phyloP scores from a whole-genome alignment of 2,797 vertebrate genomes.

The Loris lydekkerianus region DNA sequence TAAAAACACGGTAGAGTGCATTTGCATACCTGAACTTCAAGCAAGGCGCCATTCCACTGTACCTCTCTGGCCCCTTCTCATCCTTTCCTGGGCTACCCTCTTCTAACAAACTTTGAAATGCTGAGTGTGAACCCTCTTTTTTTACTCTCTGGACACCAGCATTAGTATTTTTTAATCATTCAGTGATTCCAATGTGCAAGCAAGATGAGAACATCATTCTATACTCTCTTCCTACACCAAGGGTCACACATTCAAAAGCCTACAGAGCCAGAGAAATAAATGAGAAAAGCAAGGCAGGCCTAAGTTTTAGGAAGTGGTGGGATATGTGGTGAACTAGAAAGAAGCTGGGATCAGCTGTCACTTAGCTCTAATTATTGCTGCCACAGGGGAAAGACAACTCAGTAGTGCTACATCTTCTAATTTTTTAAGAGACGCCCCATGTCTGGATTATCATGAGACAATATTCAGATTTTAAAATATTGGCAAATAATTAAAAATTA shows the following conservation, averaged over 20 bases:
- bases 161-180: constrained; percentile 50
- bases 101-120: constrained; percentile 50
- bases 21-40: background rate
- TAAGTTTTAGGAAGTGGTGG: constrained; percentile 28
- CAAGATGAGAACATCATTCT: constrained; percentile 50
- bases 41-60: background rate
- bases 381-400: constrained; percentile 27
- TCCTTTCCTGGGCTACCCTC: background rate
- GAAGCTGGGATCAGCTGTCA: constrained; percentile 54
- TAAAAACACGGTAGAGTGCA: background rate
- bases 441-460: constrained; percentile 67
- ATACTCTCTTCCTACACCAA: constrained; percentile 33
- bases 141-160: background rate
- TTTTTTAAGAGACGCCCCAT: constrained; percentile 29
- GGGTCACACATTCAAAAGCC: constrained; percentile 44
- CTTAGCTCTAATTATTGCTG: constrained; percentile 32
- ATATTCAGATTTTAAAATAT: constrained; percentile 60
- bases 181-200: constrained; percentile 51
- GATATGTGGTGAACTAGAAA: constrained; percentile 52
- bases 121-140: background rate
- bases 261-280: constrained; percentile 36
- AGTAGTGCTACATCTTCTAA: background rate
- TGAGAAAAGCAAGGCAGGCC: background rate
- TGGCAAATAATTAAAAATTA: constrained; percentile 62
- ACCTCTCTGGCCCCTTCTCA: background rate